Evolutionary conservation across 2,113 vertebrate genomes (phyloP).

Genomic region (Hippopotamus amphibius): DNA sequence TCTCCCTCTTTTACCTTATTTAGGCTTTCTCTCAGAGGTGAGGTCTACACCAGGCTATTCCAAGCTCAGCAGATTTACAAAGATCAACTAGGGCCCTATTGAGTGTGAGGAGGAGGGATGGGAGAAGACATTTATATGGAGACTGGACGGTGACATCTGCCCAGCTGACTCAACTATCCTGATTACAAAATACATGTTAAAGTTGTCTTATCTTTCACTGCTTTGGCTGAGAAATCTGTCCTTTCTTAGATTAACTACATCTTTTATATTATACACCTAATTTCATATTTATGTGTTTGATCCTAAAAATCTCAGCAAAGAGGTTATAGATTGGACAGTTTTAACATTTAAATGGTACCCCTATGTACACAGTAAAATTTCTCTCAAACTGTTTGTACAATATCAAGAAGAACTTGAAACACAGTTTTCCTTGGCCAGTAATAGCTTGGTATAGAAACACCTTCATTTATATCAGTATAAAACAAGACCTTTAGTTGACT

Average conservation of each 20-base stretch:
- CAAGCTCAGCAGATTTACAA: neutral
- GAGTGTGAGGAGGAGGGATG: fast-evolving
- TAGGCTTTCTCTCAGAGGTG: neutral
- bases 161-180: neutral
- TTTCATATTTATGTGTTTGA: neutral
- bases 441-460: neutral
- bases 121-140: neutral
- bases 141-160: too few relatives aligned
- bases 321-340: neutral
- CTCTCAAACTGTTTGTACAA: neutral
- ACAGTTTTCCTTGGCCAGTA: neutral
- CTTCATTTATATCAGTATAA: neutral
- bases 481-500: neutral
- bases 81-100: neutral
- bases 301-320: neutral
- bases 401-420: neutral
- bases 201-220: neutral
- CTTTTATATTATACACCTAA: neutral
- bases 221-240: neutral
- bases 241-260: neutral
- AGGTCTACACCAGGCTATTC: neutral
- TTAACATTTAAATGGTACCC: neutral
- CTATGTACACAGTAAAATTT: neutral
- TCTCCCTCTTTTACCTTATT: neutral
- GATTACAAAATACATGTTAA: neutral